phyloP scores from a whole-genome alignment of 1,140 invertebrate species.

The Oreohelix idahoensis region DNA sequence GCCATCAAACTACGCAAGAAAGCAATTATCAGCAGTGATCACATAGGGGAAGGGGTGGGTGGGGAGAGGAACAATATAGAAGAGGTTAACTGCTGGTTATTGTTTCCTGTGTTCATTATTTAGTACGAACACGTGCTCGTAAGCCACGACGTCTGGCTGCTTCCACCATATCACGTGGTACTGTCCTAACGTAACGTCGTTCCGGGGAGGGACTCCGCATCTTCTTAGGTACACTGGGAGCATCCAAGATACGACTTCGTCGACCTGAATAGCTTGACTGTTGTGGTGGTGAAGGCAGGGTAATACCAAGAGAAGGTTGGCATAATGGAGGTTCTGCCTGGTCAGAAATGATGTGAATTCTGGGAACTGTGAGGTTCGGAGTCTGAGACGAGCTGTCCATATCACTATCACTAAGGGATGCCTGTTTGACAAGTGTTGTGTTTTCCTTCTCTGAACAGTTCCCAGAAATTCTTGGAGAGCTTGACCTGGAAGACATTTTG shows the following conservation, averaged over 20 bases:
- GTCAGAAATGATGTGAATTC: conserved; percentile 65
- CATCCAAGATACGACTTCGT: conserved; percentile 67
- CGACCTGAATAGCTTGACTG: conserved; percentile 64
- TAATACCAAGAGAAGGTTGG: conserved; percentile 37
- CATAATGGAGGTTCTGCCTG: conserved; percentile 52
- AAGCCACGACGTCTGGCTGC: conserved; percentile 57
- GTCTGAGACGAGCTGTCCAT: conserved; percentile 26
- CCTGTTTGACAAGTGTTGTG: background rate
- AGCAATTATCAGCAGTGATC: too few species aligned
- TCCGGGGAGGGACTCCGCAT: conserved; percentile 64
- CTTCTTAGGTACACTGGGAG: conserved; percentile 60
- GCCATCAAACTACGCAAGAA: too few species aligned
- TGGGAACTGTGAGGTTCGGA: conserved; percentile 50
- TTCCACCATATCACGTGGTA: conserved; percentile 64
- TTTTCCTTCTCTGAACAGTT: conserved; percentile 46
- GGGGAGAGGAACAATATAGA: background rate
- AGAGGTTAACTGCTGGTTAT: too few species aligned
- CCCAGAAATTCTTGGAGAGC: background rate
- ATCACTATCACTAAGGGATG: conserved; percentile 38
- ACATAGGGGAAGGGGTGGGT: background rate
- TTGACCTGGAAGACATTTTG: conserved; percentile 36
- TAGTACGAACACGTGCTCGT: conserved; percentile 60
- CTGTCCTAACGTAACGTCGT: conserved; percentile 61
- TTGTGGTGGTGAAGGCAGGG: conserved; percentile 58
- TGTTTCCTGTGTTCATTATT: conserved; percentile 42